Evolutionary conservation across 2,888 invertebrate genomes (phyloP), one percentile per base, ranked within the genome.

Genomic region (Andrena chrysosceles): DNA sequence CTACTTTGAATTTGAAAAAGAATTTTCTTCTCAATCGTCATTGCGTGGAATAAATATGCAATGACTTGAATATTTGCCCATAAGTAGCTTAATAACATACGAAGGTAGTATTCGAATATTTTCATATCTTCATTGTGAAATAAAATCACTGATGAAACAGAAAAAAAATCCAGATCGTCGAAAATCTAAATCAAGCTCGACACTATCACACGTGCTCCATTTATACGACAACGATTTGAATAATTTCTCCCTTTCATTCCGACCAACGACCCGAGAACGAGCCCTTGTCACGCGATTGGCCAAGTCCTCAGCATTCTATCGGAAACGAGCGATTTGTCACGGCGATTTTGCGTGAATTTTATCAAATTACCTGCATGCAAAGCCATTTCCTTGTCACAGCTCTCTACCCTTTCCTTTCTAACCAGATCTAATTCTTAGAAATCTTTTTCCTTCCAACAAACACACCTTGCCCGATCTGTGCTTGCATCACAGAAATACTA

Each of bases 291-390:
- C 54, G 72, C 72, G 35, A 54, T 54, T 72, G 78, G 54, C 26
- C 70, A 64, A 64, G 59, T 72, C 68, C 23, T 54, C 54, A 56
- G 54, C 64, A 70, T 67, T 8, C 68, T 80, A 83, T 83, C 71
- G 81, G 81, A 83, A 83, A 64, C 62, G 63, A 59, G 49, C 81
- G 64, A 80, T 80, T 83, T 80, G 67, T 71, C 68, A 33, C 33
- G 33, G n/a, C n/a, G 33, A 16, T 20, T 56, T 59, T 23, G 59
- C 59, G 35, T 23, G 69, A 42, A 56, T 56, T 16, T 42, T 26
- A 35, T 33, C 42, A 26, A 60, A 54, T 66, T 52, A 31, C 54
- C 52, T 49, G 26, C 59, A 26, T 42, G 49, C 69, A 10, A 26
- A 16, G 20, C 26, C 31, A 54, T 8, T 67, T 76, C 20, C 31